Percentiles rank a stretch among this genome's conserved stretches.
These are phyloP conservation scores for Drosophila serrata DNA, from an alignment of 1,140 invertebrate species.

Conservation along the genomic window DNA sequence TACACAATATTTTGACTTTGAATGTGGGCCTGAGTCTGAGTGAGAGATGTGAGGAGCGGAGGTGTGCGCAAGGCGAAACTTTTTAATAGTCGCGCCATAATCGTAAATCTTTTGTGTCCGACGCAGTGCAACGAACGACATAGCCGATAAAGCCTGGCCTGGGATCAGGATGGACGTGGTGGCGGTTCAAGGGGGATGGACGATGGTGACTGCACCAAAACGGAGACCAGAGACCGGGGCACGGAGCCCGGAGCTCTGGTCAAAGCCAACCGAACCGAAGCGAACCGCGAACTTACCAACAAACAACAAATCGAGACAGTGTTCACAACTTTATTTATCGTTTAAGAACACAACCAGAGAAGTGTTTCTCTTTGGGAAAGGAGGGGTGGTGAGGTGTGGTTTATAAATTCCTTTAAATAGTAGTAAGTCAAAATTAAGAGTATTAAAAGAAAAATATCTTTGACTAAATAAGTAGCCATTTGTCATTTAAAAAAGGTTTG, in stretches of 20 bases:
- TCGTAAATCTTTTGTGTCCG: conserved; percentile 84
- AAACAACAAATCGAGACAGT: conserved; percentile 74
- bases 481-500: no score
- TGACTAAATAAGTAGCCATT: neutral
- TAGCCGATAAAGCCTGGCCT: conserved; percentile 61
- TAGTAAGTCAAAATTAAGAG: neutral
- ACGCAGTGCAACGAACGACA: conserved; percentile 79
- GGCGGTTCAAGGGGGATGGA: no score
- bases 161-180: conserved; percentile 31
- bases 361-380: neutral
- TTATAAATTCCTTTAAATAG: neutral
- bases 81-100: conserved; percentile 84
- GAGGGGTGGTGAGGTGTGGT: no score
- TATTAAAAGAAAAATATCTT: neutral
- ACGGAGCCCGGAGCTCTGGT: no score
- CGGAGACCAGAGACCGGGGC: neutral
- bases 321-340: conserved; percentile 82
- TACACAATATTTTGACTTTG: conserved; percentile 74
- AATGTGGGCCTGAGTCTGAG: conserved; percentile 75
- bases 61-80: conserved; percentile 79
- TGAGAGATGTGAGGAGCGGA: conserved; percentile 35
- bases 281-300: conserved; percentile 31
- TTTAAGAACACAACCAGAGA: conserved; percentile 55
- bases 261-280: conserved; percentile 24
- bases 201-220: conserved; percentile 9